Evolutionary conservation across 2,797 vertebrate species (phyloP), one percentile per base, ranked within the genome.

Genomic region (Chaetodon trifasciatus): DNA sequence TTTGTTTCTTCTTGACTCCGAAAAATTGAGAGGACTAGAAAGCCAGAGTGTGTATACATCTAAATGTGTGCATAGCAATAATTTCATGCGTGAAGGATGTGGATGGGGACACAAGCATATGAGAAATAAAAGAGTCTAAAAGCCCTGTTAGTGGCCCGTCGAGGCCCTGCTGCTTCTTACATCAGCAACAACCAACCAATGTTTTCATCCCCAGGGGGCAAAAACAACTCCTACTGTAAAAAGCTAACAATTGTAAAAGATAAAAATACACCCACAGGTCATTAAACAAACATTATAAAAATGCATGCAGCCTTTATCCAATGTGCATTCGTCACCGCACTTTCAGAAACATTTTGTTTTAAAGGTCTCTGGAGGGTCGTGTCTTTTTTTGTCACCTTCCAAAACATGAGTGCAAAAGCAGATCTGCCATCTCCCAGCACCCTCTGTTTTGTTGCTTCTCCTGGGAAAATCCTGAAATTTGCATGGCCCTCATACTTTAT

Each of bases 51-150:
- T 64, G 21, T 79, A 4, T 62, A 6, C 66, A 61, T 79, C 9
- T 68, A 12, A 46, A 17, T 58, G 66, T 76, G 61, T 11, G n/a
- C 10, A 37, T 0, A 16, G 52, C 13, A 63, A 55, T 12, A 53
- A 71, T 17, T 65, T 8, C 6, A 39, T 52, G 12, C 74, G 40
- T 70, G 42, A 78, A 69, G 69, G 65, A 28, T 75, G 44, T 35
- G 40, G 58, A 68, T 35, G 82, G 68, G 58, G 73, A 70, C 55
- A 57, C 3, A 11, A 63, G 17, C 12, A 50, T 10, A 39, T 7
- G 5, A 44, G 13, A n/a, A 35, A 16, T 39, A 17, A n/a, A 28
- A 21, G 35, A 32, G 47, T 73, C 46, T 72, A 62, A 69, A 44
- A 44, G 40, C 12, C 24, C 8, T 39, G 46, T 69, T 46, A 49